Base-by-base conservation (phyloP, 2,888 invertebrate species). In the Chalcis sispes region DNA sequence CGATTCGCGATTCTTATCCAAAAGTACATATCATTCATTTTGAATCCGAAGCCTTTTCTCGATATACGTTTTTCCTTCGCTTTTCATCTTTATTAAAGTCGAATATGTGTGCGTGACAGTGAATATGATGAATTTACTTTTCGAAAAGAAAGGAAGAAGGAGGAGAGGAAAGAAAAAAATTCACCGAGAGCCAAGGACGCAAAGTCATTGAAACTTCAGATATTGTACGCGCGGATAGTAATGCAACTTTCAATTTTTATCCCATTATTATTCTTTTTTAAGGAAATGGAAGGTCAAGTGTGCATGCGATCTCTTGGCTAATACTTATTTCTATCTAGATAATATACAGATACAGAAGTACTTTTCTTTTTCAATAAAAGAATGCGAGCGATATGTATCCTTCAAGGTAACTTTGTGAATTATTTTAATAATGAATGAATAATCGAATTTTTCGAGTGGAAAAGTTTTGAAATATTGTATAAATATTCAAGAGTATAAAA, bases 271-370 rank as follows among this genome's bases (percentile, higher is more conserved):
- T 25, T 72, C 42, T 72, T 72, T 72, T 29, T 42, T 15, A 58
- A 72, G 65, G 65, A 72, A 72, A 58, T 58, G 36, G 64, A 64
- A 72, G 72, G 72, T 56, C 32, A 50, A 20, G 7, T 20, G 23
- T n/a, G 20, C n/a, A n/a, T 48, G 25, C 58, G 13, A 40, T 70
- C 23, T 40, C 18, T 61, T 13, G 52, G 20, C 56, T 42, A 56
- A 67, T 56, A 10, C 25, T 23, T 42, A 66, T 66, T 40, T n/a
- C 65, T 18, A 65, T 36, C 50, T n/a, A 32, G 27, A 27, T 13
- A 13, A 8, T 54, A 20, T n/a, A 23, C 18, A 32, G 20, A n/a
- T n/a, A n/a, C n/a, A n/a, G n/a, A n/a, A n/a, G n/a, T n/a, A n/a
- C n/a, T n/a, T n/a, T n/a, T n/a, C n/a, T n/a, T n/a, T n/a, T n/a